These are phyloP conservation scores for Rhinogobius similis DNA, from an alignment of 2,113 vertebrate genomes.

Conservation along the genomic window DNA sequence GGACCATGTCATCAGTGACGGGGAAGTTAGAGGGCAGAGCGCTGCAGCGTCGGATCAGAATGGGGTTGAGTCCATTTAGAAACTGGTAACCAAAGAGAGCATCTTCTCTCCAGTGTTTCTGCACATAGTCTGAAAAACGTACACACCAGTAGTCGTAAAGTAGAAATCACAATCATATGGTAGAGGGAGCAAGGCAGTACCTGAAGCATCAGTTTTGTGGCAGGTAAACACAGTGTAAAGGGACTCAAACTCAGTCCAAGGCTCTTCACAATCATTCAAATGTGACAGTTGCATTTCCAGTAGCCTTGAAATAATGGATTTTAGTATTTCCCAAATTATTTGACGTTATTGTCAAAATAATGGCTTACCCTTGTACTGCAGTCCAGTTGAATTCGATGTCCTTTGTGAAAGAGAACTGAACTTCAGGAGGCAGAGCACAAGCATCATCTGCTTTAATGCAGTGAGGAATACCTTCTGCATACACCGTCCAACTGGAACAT, in stretches of 20 bases:
- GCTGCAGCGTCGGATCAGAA: constrained; percentile 79
- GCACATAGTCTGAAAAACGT: constrained; percentile 51
- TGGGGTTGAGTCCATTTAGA: constrained; percentile 88
- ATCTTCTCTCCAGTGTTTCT: constrained; percentile 83
- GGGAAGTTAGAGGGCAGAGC: constrained; percentile 82
- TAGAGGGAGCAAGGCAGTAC: constrained; percentile 29
- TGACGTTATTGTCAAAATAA: neutral
- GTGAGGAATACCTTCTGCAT: constrained; percentile 50
- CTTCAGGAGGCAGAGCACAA: constrained; percentile 44
- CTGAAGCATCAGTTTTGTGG: constrained; percentile 45
- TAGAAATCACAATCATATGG: neutral
- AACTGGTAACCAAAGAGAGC: constrained; percentile 89
- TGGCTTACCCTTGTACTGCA: constrained; percentile 23
- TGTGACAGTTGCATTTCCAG: constrained; percentile 53
- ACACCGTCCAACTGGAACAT: constrained; percentile 51
- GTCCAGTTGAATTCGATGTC: constrained; percentile 34
- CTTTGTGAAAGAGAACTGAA: constrained; percentile 66
- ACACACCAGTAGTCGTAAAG: no score
- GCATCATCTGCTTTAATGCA: constrained; percentile 13
- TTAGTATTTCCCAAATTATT: neutral
- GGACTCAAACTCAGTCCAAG: constrained; percentile 43
- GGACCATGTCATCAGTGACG: constrained; percentile 83
- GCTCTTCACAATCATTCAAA: constrained; percentile 5
- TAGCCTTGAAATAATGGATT: constrained; percentile 30
- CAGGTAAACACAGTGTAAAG: constrained; percentile 45